Conservation (phyloP, 2,113 vertebrate species). For the Bambusicola thoracicus region DNA sequence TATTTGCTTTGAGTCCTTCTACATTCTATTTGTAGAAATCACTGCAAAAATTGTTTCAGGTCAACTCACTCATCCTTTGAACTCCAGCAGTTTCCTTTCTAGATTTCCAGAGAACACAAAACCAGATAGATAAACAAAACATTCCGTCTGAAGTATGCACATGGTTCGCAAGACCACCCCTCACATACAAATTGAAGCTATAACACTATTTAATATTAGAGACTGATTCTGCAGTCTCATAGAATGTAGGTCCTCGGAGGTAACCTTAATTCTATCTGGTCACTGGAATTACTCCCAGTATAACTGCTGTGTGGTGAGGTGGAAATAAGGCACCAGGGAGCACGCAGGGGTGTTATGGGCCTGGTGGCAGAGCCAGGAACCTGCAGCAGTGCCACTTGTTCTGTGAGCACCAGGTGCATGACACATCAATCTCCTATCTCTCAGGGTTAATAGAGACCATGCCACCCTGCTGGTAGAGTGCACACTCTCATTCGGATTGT, state of each 20-base stretch:
- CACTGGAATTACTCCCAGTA: background rate
- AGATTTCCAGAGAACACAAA: background rate
- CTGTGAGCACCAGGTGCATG: background rate
- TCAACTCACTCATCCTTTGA: background rate
- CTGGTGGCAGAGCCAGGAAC: background rate
- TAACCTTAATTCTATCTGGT: background rate
- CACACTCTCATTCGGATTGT: background rate
- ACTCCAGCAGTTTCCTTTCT: background rate
- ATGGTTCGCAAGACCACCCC: background rate
- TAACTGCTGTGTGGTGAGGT: background rate
- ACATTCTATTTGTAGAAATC: background rate
- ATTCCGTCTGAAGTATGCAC: background rate
- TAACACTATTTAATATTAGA: background rate
- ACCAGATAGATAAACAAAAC: background rate
- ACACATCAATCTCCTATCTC: background rate
- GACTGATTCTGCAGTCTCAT: background rate
- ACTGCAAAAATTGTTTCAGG: background rate
- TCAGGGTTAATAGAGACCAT: background rate
- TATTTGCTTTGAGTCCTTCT: background rate
- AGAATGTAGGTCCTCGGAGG: background rate
- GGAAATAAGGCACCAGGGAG: background rate
- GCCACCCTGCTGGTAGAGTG: background rate
- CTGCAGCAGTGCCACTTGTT: background rate
- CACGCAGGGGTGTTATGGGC: rapidly evolving
- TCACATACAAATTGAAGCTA: background rate